Conservation (phyloP, 2,113 vertebrate genomes). For the Labrus mixtus region DNA sequence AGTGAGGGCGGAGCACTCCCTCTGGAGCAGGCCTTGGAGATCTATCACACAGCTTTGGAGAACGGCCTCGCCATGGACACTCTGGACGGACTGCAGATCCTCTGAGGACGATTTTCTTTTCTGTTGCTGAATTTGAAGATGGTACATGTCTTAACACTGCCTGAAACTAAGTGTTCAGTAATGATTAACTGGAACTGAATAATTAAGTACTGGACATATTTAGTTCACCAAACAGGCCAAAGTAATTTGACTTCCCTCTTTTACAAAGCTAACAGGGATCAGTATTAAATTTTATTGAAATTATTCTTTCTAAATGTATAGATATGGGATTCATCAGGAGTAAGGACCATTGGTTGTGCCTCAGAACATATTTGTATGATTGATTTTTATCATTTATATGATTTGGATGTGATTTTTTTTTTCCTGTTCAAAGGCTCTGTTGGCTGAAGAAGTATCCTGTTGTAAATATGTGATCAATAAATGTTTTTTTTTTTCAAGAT, state of each 20-base stretch:
- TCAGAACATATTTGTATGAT: slow-evolving; percentile 52
- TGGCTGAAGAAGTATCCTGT: slow-evolving; percentile 21
- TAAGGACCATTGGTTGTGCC: slow-evolving; percentile 60
- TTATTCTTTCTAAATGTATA: slow-evolving; percentile 13
- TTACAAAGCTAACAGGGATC: slow-evolving; percentile 13
- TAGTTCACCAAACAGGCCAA: slow-evolving; percentile 52
- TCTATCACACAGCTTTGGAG: slow-evolving; percentile 88
- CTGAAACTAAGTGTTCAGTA: slow-evolving; percentile 2
- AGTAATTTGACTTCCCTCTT: slow-evolving; percentile 13
- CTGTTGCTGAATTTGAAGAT: not conserved
- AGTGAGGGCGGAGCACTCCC: slow-evolving; percentile 84
- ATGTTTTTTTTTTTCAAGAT: slow-evolving; percentile 52
- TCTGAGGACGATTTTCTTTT: slow-evolving; percentile 60
- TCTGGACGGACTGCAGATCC: slow-evolving; percentile 80
- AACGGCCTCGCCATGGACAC: slow-evolving; percentile 85
- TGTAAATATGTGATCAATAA: slow-evolving; percentile 63
- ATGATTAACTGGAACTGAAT: slow-evolving; percentile 3
- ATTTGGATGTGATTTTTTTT: slow-evolving; percentile 48
- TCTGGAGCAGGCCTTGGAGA: slow-evolving; percentile 86
- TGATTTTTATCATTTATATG: slow-evolving; percentile 50
- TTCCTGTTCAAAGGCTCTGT: slow-evolving; percentile 15
- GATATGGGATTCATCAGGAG: slow-evolving; percentile 6
- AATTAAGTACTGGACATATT: not conserved
- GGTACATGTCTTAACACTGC: slow-evolving; percentile 13
- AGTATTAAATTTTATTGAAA: slow-evolving; percentile 7